phyloP scores from a whole-genome alignment of 2,113 vertebrate genomes.

The Phainopepla nitens region DNA sequence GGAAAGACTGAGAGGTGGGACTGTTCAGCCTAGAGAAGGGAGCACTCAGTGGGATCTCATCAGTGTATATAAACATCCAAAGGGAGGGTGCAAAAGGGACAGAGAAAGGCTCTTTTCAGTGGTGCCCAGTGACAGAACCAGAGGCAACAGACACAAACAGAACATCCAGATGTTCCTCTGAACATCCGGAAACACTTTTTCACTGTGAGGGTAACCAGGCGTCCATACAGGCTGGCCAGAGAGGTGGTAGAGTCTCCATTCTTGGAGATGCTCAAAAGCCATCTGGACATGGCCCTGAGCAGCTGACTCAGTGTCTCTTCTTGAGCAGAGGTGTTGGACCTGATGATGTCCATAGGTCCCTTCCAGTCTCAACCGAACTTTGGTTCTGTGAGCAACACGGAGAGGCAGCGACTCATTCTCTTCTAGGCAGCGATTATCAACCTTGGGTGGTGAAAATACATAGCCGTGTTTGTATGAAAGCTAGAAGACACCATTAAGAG shows the following conservation, averaged over 20 bases:
- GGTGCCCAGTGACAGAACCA: neutral
- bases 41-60: neutral
- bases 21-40: neutral
- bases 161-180: neutral
- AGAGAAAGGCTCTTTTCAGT: neutral
- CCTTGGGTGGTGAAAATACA: neutral
- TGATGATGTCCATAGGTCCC: no score
- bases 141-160: neutral
- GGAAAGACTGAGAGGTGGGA: neutral
- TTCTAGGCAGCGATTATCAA: neutral
- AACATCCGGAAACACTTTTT: neutral
- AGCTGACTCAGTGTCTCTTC: accelerated
- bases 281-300: no score
- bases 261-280: neutral
- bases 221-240: accelerated
- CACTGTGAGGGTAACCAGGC: accelerated
- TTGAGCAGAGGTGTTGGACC: neutral
- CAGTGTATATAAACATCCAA: neutral
- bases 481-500: neutral
- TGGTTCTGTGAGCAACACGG: neutral
- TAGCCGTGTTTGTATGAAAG: neutral
- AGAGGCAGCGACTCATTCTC: neutral
- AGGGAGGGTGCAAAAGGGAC: neutral
- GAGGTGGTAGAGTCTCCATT: neutral
- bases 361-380: neutral